These are phyloP conservation scores for Empidonax traillii DNA, from an alignment of 2,113 vertebrate genomes.

Conservation along the genomic window DNA sequence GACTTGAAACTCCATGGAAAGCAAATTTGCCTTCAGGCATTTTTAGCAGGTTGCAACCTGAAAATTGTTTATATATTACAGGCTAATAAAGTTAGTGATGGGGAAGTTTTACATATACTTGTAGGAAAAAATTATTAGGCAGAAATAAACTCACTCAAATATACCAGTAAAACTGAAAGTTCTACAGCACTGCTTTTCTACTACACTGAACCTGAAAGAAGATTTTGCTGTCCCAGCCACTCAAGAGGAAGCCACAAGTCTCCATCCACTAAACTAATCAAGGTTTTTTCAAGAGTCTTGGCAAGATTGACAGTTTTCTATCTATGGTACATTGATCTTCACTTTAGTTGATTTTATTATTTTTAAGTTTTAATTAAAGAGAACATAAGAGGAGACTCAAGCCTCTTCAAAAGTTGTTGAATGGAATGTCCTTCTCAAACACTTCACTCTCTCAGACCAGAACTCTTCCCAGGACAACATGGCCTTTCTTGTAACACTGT, in stretches of 20 bases:
- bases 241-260: neutral
- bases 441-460: conserved; percentile 81
- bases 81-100: neutral
- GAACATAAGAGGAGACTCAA: conserved; percentile 26
- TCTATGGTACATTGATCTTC: neutral
- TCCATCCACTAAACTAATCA: neutral
- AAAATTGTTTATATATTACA: neutral
- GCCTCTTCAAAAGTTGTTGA: conserved; percentile 78
- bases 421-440: conserved; percentile 79
- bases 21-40: neutral
- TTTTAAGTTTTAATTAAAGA: conserved; percentile 52
- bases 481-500: conserved; percentile 85
- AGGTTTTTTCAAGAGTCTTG: neutral
- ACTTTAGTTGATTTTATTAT: neutral
- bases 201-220: neutral
- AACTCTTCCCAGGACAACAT: conserved; percentile 82
- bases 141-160: neutral
- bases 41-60: neutral
- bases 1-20: conserved; percentile 13
- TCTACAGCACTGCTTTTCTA: neutral
- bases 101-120: neutral
- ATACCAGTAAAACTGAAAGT: neutral
- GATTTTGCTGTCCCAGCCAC: neutral
- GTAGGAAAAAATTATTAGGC: neutral
- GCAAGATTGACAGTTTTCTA: neutral